Percentiles rank a stretch among this genome's conserved stretches.
phyloP scores from a whole-genome alignment of 2,888 invertebrate genomes.

The Eilema caniola region DNA sequence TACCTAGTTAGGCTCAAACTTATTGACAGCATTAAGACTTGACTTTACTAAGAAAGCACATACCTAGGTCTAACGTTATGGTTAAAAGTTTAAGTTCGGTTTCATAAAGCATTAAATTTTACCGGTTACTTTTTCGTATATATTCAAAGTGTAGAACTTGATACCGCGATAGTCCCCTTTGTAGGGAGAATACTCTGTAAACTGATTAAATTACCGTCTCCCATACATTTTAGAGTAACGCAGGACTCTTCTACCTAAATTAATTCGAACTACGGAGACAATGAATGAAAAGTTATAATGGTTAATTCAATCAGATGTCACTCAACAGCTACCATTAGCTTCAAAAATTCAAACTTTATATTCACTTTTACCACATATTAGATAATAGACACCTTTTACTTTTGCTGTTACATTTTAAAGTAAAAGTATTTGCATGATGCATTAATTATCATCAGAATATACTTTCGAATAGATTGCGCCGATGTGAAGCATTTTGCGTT shows the following conservation, averaged over 20 bases:
- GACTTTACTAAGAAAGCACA: neutral
- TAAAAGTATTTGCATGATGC: conserved; percentile 7
- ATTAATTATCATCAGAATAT: conserved; percentile 7
- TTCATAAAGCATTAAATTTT: too few relatives aligned
- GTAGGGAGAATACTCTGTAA: too few relatives aligned
- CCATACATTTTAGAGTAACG: too few relatives aligned
- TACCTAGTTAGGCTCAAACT: neutral
- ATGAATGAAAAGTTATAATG: too few relatives aligned
- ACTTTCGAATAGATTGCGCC: conserved; percentile 25
- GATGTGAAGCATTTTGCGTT: conserved; percentile 22
- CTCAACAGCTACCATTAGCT: neutral
- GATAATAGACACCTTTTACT: neutral
- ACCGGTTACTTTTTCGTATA: neutral
- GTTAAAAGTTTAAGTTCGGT: neutral
- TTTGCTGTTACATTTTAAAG: neutral
- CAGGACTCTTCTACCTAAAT: too few relatives aligned
- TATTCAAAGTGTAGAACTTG: neutral
- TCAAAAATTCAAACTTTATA: neutral
- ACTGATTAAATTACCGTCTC: too few relatives aligned
- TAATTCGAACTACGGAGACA: too few relatives aligned
- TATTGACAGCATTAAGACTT: neutral
- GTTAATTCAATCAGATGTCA: too few relatives aligned
- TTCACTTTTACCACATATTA: neutral
- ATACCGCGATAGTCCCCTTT: too few relatives aligned
- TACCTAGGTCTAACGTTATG: neutral